Percentiles rank a stretch among this genome's conserved stretches.
phyloP scores from a whole-genome alignment of 1,140 invertebrate genomes.

The Drosophila santomea region DNA sequence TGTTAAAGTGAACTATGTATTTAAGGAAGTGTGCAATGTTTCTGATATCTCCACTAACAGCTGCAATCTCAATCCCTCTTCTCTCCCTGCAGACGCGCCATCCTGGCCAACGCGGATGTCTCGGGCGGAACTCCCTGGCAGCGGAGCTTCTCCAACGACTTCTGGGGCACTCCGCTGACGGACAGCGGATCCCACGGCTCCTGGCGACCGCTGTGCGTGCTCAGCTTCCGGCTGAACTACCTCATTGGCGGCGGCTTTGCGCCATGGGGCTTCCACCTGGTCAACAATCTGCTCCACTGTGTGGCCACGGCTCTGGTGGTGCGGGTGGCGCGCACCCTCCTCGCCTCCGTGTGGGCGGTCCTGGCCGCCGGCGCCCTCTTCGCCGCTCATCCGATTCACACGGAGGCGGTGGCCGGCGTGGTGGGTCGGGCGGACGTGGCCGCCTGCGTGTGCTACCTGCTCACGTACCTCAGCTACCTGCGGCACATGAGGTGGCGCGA shows the following conservation, averaged over 20 bases:
- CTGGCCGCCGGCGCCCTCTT: slow-evolving; percentile 94
- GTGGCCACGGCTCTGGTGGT: slow-evolving; percentile 92
- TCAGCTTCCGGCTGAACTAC: slow-evolving; percentile 97
- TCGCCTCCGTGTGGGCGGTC: slow-evolving; percentile 88
- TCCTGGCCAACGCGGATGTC: slow-evolving; percentile 94
- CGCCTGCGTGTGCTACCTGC: slow-evolving; percentile 95
- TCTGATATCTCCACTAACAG: not conserved
- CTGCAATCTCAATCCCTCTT: too few species aligned
- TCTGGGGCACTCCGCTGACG: slow-evolving; percentile 95
- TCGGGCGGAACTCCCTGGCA: slow-evolving; percentile 89
- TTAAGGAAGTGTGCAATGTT: not conserved
- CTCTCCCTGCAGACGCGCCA: slow-evolving; percentile 90
- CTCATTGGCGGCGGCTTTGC: slow-evolving; percentile 93
- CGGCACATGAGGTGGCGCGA: slow-evolving; percentile 88
- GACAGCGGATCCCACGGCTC: slow-evolving; percentile 96
- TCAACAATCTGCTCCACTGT: slow-evolving; percentile 95
- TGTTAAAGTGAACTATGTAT: too few species aligned
- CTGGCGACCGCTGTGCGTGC: slow-evolving; percentile 95
- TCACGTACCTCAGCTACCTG: slow-evolving; percentile 93
- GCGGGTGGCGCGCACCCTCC: slow-evolving; percentile 88
- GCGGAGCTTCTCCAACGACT: slow-evolving; percentile 92
- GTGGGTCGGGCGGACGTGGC: slow-evolving; percentile 97
- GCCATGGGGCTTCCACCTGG: slow-evolving; percentile 95
- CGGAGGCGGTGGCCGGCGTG: slow-evolving; percentile 97
- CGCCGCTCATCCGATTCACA: slow-evolving; percentile 98